Evolutionary conservation across 2,113 vertebrate species (phyloP).

Genomic region (Cacatua alba): DNA sequence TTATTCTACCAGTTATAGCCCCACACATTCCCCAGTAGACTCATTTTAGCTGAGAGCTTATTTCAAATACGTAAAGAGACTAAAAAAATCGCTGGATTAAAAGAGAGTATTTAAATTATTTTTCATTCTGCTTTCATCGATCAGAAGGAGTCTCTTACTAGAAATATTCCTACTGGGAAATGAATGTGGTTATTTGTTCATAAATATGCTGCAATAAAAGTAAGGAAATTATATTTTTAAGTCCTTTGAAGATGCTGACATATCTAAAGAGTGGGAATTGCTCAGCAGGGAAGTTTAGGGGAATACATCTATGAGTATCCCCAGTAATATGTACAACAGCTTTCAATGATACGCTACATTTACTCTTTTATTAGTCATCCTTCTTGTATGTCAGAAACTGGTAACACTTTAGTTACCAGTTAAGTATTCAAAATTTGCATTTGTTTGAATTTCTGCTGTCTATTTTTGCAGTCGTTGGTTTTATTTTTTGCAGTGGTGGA

Average conservation of each 20-base stretch:
- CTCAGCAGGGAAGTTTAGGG: neutral
- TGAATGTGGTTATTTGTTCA: neutral
- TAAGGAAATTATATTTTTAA: neutral
- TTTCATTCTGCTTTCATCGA: neutral
- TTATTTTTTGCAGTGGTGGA: neutral
- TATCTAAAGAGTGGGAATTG: neutral
- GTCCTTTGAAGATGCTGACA: neutral
- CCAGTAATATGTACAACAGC: neutral
- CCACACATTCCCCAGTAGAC: neutral
- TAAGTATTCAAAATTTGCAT: neutral
- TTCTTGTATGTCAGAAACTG: neutral
- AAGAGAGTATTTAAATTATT: constrained; percentile 9
- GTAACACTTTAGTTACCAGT: neutral
- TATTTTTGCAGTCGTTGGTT: fast-evolving
- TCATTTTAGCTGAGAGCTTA: neutral
- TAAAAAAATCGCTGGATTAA: neutral
- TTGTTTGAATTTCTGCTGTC: neutral
- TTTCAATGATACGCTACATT: neutral
- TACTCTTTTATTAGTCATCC: neutral
- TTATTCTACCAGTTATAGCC: neutral
- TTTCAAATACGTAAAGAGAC: constrained; percentile 3
- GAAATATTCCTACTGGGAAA: constrained; percentile 21
- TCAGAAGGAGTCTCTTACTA: neutral
- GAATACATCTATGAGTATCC: neutral
- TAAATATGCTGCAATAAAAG: constrained; percentile 27